Conservation (phyloP, 2,888 invertebrate genomes). For the Pherbina coryleti region DNA sequence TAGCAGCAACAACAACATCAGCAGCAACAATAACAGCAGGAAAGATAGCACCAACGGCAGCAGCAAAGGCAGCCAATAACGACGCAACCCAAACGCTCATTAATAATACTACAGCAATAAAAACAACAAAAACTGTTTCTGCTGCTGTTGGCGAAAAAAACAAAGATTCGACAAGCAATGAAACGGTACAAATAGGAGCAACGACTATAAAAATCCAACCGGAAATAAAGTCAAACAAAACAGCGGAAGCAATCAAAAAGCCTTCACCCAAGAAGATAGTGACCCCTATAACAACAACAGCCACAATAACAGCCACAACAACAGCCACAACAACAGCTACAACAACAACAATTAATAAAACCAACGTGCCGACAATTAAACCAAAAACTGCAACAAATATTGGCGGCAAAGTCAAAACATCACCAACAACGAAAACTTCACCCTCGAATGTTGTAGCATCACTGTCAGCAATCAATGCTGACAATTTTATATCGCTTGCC, state of each 20-base stretch:
- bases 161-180: conserved; percentile 24
- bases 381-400: conserved; percentile 27
- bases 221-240: conserved; percentile 41
- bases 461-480: conserved; percentile 63
- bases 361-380: conserved; percentile 40
- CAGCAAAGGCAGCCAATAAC: conserved; percentile 34
- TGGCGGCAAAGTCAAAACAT: conserved; percentile 38
- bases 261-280: conserved; percentile 19
- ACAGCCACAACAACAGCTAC: conserved; percentile 3
- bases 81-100: conserved; percentile 47
- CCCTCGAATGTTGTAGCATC: conserved; percentile 30
- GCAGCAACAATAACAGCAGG: conserved; percentile 40
- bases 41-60: conserved; percentile 43
- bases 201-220: conserved; percentile 51
- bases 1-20: conserved; percentile 43
- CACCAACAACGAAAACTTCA: conserved; percentile 48
- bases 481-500: conserved; percentile 62
- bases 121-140: conserved; percentile 40
- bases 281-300: neutral
- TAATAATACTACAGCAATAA: conserved; percentile 51
- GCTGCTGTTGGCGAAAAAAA: conserved; percentile 6
- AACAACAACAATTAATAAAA: conserved; percentile 25
- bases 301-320: neutral
- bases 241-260: conserved; percentile 43
- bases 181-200: conserved; percentile 43